Conservation (phyloP, 2,797 vertebrate species). For the Coluber constrictor region DNA sequence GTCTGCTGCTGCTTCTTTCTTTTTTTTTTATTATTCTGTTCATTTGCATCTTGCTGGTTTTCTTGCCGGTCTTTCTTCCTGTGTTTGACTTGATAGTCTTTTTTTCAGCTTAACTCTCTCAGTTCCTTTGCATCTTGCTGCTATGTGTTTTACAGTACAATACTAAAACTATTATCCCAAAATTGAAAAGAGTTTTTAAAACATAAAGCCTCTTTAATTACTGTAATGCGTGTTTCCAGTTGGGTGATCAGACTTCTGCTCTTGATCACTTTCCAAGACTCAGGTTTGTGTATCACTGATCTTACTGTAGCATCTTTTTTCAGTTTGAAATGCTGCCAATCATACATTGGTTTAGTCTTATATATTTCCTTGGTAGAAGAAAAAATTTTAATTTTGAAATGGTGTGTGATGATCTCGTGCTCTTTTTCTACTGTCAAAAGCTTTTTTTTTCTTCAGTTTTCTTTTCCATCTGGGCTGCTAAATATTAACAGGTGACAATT, state of each 20-base stretch:
- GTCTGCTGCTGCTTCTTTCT: neutral
- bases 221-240: neutral
- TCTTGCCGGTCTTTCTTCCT: neutral
- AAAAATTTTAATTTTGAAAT: neutral
- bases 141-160: neutral
- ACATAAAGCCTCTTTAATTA: neutral
- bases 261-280: neutral
- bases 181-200: neutral
- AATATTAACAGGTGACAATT: conserved; percentile 11
- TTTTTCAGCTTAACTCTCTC: neutral
- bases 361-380: neutral
- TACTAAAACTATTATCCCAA: neutral
- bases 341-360: neutral
- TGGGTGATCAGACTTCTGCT: neutral
- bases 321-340: neutral
- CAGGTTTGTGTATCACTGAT: neutral
- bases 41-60: neutral
- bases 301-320: neutral
- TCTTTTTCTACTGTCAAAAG: neutral
- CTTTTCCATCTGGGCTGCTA: neutral
- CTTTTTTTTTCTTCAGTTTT: neutral
- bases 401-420: neutral
- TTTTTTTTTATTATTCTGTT: neutral
- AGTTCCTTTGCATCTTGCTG: neutral
- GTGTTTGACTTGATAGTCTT: neutral